A percentile compares a stretch with the other conserved stretches of the same genome.
phyloP scores from a whole-genome alignment of 1,140 invertebrate genomes.

The Drosophila yakuba region DNA sequence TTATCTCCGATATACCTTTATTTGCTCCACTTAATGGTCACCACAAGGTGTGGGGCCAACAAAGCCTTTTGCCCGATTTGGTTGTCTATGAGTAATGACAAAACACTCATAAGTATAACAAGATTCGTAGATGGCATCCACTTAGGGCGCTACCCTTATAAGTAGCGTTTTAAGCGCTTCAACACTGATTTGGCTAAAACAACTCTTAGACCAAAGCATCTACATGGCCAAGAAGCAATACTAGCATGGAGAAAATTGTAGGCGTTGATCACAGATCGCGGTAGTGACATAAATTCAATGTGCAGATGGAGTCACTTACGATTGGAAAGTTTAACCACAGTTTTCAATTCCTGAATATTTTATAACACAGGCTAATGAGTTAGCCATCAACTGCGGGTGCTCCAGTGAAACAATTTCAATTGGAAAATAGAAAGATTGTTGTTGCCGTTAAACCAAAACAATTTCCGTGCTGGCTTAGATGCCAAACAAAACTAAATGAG shows the following conservation, averaged over 20 bases:
- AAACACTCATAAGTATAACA: slow-evolving; percentile 46
- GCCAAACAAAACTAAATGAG: slow-evolving; percentile 46
- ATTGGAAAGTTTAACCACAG: slow-evolving; percentile 50
- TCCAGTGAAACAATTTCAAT: slow-evolving; percentile 59
- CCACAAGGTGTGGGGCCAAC: slow-evolving; percentile 43
- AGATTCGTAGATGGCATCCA: slow-evolving; percentile 40
- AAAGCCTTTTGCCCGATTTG: slow-evolving; percentile 36
- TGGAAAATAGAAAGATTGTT: slow-evolving; percentile 44
- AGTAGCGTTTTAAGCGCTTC: slow-evolving; percentile 19
- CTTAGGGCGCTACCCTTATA: slow-evolving; percentile 56
- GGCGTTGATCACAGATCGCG: slow-evolving; percentile 28
- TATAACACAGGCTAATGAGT: slow-evolving; percentile 40
- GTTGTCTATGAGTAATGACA: slow-evolving; percentile 46
- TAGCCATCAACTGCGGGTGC: slow-evolving; percentile 45
- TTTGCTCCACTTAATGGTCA: background rate
- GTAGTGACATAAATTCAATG: slow-evolving; percentile 18
- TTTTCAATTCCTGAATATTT: slow-evolving; percentile 46
- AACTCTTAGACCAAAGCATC: slow-evolving; percentile 26
- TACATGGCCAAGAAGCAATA: slow-evolving; percentile 14
- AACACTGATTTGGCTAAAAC: slow-evolving; percentile 38
- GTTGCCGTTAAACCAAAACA: slow-evolving; percentile 68
- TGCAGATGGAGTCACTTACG: slow-evolving; percentile 7
- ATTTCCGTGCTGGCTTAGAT: slow-evolving; percentile 70
- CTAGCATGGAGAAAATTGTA: slow-evolving; percentile 3
- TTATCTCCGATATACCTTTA: background rate